These are phyloP conservation scores for Nettapus auritus DNA, from an alignment of 2,113 vertebrate species.

Conservation along the genomic window DNA sequence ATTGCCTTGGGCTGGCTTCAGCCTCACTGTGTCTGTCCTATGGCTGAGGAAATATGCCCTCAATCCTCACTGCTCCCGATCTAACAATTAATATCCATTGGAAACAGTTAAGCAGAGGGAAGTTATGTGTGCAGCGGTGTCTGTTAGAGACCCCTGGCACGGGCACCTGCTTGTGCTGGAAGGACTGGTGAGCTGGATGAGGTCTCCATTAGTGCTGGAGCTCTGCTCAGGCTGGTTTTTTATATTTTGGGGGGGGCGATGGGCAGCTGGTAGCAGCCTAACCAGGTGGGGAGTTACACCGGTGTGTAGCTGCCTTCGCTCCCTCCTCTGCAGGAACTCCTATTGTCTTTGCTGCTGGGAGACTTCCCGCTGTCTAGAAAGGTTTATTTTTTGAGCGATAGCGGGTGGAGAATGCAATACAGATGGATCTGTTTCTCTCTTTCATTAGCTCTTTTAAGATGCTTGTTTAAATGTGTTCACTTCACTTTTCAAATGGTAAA, in stretches of 20 bases:
- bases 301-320: background rate
- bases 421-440: background rate
- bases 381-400: background rate
- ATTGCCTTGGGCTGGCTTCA: background rate
- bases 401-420: background rate
- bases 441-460: constrained; percentile 7
- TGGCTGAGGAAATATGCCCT: background rate
- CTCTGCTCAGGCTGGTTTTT: background rate
- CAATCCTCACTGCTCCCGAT: background rate
- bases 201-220: background rate
- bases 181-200: background rate
- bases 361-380: background rate
- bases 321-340: background rate
- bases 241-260: accelerated
- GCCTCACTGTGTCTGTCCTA: background rate
- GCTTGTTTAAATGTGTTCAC: constrained; percentile 9
- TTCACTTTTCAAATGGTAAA: constrained; percentile 19
- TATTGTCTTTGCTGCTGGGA: background rate
- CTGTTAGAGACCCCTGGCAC: background rate
- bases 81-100: background rate
- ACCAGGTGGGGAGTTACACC: background rate
- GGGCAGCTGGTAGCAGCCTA: accelerated
- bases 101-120: background rate
- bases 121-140: background rate
- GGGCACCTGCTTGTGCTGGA: background rate